A percentile compares a stretch with the other conserved stretches of the same genome.
These are phyloP conservation scores for Pterophyllum scalare DNA, from an alignment of 2,113 vertebrate genomes.

Conservation along the genomic window DNA sequence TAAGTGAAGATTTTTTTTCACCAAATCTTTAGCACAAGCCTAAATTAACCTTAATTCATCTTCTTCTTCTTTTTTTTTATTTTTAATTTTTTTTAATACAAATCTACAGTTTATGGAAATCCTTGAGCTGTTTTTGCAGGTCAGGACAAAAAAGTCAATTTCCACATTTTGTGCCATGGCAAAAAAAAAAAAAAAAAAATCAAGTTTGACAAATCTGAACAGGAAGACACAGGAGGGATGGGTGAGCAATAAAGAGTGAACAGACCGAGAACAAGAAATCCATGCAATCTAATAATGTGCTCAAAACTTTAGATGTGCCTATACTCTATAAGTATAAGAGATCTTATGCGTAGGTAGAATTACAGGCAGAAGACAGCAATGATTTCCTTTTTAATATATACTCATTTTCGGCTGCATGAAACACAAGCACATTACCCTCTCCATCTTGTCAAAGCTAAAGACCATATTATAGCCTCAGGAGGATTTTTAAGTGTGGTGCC, in stretches of 20 bases:
- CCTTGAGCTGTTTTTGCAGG: not conserved
- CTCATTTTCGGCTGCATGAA: slow-evolving; percentile 43
- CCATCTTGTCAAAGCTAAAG: slow-evolving; percentile 65
- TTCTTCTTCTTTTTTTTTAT: not conserved
- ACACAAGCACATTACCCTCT: slow-evolving; percentile 52
- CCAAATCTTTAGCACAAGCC: not conserved
- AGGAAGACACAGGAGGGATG: not conserved
- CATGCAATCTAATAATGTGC: slow-evolving; percentile 3
- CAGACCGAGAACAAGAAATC: not conserved
- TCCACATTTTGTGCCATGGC: not conserved
- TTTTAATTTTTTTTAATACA: not conserved
- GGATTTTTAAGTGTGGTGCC: slow-evolving; percentile 60
- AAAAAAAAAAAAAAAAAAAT: not conserved
- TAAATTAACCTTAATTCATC: not conserved
- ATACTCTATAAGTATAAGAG: not conserved
- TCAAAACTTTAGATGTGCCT: not conserved
- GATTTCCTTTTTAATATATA: slow-evolving; percentile 28
- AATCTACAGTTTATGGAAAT: slow-evolving; percentile 7
- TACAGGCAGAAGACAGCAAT: slow-evolving; percentile 33
- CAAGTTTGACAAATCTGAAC: not conserved
- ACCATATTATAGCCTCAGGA: slow-evolving; percentile 64
- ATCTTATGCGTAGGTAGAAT: slow-evolving; percentile 9
- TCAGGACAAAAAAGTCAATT: not conserved
- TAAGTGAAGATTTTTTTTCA: not conserved
- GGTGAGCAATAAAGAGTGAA: slow-evolving; percentile 8